Evolutionary conservation across 1,140 invertebrate genomes (phyloP), one percentile per base, ranked within the genome.

Genomic region (Drosophila ananassae): DNA sequence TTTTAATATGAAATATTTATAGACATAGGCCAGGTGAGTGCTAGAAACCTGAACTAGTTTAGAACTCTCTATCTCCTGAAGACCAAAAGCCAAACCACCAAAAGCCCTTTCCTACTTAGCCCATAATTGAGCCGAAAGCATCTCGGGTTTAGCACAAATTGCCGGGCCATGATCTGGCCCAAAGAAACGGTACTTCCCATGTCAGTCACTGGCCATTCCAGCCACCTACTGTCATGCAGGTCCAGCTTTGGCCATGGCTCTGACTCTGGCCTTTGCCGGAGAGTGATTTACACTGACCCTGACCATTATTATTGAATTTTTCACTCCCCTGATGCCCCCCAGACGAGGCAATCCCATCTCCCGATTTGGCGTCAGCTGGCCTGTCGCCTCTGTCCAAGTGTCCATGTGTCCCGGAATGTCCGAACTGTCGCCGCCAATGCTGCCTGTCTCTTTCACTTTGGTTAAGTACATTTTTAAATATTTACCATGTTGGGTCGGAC

Each of bases 381-480:
- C 17, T 89, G 80, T 84, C 74, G 74, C 79, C 63, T 82, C 79
- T 66, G 77, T 80, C 60, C 71, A 73, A 79, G 59, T 17, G 17
- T 17, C 17, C 17, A 17, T n/a, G 12, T 37, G 25, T 28, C 25
- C 25, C 25, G 9, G 34, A n/a, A 10, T 37, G 41, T 44, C 41
- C 41, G 10, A 84, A 77, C 81, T 84, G 82, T 87, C 82, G 82
- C 82, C 82, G 79, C 69, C 82, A 84, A 57, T 59, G n/a, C 54
- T 44, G 81, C 82, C 79, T 89, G 83, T 87, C 83, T 87, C 83
- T 87, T 87, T 87, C 83, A 87, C 83, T 87, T 89, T 87, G 83
- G 79, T 53, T 89, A 89, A 89, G 83, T 89, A 87, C 78, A 89
- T 87, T 87, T 89, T 87, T 87, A 87, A 87, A 87, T 87, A 87